Conservation (phyloP, 2,888 invertebrate species). For the Trissonchulus sp. region DNA sequence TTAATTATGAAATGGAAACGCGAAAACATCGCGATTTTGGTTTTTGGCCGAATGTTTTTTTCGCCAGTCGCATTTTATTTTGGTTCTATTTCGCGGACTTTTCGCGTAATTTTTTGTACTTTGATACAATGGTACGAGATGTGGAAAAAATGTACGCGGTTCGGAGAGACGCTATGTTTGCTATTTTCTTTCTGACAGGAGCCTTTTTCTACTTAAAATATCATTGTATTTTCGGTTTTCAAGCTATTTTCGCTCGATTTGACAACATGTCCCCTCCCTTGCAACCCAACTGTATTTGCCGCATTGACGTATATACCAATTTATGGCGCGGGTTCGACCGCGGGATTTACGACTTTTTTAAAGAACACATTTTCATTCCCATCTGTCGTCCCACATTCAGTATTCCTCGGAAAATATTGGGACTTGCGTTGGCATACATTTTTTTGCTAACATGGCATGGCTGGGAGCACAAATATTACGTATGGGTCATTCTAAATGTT, state of each 20-base stretch:
- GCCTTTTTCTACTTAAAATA: conserved; percentile 57
- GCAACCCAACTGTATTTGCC: conserved; percentile 55
- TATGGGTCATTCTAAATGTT: conserved; percentile 56
- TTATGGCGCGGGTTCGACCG: conserved; percentile 57
- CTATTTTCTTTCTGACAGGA: conserved; percentile 47
- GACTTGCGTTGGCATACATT: conserved; percentile 53
- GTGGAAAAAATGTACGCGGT: background rate
- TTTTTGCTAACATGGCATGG: conserved; percentile 57
- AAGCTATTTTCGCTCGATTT: conserved; percentile 51
- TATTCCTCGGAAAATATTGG: conserved; percentile 50
- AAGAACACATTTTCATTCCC: conserved; percentile 56
- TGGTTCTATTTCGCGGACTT: conserved; percentile 54
- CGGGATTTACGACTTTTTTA: conserved; percentile 56
- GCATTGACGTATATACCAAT: conserved; percentile 55
- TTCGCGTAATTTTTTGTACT: conserved; percentile 53
- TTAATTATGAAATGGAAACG: conserved; percentile 44
- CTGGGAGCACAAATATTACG: conserved; percentile 51
- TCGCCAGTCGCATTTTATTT: conserved; percentile 45
- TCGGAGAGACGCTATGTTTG: background rate
- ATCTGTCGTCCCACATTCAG: conserved; percentile 54
- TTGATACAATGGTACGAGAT: conserved; percentile 51
- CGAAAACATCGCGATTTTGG: conserved; percentile 34
- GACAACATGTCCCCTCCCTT: conserved; percentile 54
- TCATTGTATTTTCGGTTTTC: conserved; percentile 55
- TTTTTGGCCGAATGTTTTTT: too few species aligned